These are phyloP conservation scores for Zingel zingel DNA, from an alignment of 2,113 vertebrate species.

Conservation along the genomic window DNA sequence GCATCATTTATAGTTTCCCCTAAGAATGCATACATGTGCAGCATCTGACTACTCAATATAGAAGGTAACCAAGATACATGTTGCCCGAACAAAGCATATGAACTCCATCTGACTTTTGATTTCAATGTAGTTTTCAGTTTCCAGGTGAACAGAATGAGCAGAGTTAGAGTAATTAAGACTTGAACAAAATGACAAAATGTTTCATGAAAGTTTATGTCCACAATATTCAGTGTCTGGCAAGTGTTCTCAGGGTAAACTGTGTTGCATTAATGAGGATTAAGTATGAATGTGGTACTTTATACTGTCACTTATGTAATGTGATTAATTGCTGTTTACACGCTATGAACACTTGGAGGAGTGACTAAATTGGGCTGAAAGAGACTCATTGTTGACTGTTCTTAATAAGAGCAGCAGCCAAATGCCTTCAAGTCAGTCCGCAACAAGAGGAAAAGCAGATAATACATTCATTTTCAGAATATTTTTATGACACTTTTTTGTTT, in stretches of 20 bases:
- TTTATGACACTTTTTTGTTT: conserved; percentile 26
- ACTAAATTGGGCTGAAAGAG: background rate
- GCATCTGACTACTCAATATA: no score
- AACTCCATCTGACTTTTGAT: no score
- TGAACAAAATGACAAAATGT: no score
- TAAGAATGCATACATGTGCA: no score
- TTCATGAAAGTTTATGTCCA: no score
- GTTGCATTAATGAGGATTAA: background rate
- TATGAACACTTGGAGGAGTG: background rate
- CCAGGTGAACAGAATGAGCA: no score
- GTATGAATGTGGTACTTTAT: background rate
- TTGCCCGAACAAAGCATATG: no score
- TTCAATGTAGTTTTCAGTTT: no score
- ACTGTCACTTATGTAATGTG: background rate
- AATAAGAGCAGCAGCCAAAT: background rate
- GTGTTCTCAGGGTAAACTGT: background rate
- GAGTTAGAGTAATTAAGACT: no score
- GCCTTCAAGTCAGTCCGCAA: background rate
- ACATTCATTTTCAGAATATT: background rate
- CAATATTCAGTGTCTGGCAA: background rate
- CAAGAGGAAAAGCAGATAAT: background rate
- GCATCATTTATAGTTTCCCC: no score
- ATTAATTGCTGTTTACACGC: background rate
- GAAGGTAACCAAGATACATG: no score
- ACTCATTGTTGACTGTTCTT: background rate